Evolutionary conservation across 2,797 vertebrate genomes (phyloP), one percentile per base, ranked within the genome.

Genomic region (Picus viridis): DNA sequence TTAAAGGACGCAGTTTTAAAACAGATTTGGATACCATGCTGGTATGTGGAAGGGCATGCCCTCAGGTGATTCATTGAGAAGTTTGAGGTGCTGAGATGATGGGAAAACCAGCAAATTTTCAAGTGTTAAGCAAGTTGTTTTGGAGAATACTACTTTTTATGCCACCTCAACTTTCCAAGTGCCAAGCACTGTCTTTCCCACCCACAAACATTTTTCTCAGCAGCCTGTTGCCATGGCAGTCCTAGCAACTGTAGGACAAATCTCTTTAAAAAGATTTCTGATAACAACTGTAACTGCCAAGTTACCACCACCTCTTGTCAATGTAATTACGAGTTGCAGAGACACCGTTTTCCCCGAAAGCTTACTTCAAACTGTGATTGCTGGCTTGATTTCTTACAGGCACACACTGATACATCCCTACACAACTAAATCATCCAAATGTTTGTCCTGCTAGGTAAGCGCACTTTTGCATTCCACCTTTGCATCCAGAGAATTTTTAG

Each of bases 211-310:
- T 57, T 87, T 61, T 83, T 65, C 88, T 82, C 82, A 88, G 87
- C 79, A 93, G 76, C 71, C 77, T 51, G 96, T 92, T 94, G 67
- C 83, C 89, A 94, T 74, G 73, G 70, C 39, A 94, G 92, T n/a
- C 59, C 67, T 20, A 90, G 75, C 32, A 95, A 93, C 74, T 51
- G 86, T 76, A 89, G 77, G 80, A 75, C 20, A 45, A 90, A 53
- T 75, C 45, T 81, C 90, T 81, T 73, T 86, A 58, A 86, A 94
- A 93, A 93, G 36, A 84, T 43, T 92, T 73, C 88, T 90, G 77
- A 90, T 78, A 88, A 91, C 87, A 88, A 85, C 94, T 83, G 69
- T 81, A 88, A 88, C 77, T 63, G 67, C 91, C 91, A 92, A 89
- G 68, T 84, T 87, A 93, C 72, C 83, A 83, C 73, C 65, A 88